Evolutionary conservation across 2,888 invertebrate genomes (phyloP).

Genomic region (Drosophila melanosoma): DNA sequence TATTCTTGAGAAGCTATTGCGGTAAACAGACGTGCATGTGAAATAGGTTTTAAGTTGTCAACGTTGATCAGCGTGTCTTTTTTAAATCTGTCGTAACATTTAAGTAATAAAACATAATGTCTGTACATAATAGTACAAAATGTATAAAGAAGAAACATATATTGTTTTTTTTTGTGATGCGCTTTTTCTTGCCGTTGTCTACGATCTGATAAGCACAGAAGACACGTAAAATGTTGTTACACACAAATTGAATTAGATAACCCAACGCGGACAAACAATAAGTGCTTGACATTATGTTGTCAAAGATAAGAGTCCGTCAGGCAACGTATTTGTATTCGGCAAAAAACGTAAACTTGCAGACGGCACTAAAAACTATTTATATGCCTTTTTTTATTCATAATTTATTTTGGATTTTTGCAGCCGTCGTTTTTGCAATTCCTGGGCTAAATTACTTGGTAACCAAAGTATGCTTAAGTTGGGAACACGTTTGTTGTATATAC

Average conservation of each 20-base stretch:
- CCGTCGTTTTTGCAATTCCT: constrained; percentile 16
- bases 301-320: constrained; percentile 58
- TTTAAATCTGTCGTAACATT: constrained; percentile 68
- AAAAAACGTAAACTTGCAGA: constrained; percentile 53
- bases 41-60: constrained; percentile 77
- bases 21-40: constrained; percentile 76
- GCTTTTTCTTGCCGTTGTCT: constrained; percentile 22
- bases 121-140: constrained; percentile 35
- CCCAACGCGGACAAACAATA: constrained; percentile 30
- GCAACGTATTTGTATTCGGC: constrained; percentile 11
- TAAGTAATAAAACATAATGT: constrained; percentile 74
- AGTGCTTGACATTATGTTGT: constrained; percentile 59
- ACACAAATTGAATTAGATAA: constrained; percentile 76
- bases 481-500: neutral
- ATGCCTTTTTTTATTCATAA: neutral
- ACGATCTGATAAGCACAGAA: constrained; percentile 55
- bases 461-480: neutral
- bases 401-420: neutral
- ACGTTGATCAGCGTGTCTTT: constrained; percentile 45
- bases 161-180: neutral
- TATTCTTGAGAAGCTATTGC: constrained; percentile 41
- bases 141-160: constrained; percentile 21
- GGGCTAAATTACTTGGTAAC: neutral
- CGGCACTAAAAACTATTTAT: constrained; percentile 40
- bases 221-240: constrained; percentile 32